Conservation (phyloP, 1,140 invertebrate genomes). For the Planococcus citri region DNA sequence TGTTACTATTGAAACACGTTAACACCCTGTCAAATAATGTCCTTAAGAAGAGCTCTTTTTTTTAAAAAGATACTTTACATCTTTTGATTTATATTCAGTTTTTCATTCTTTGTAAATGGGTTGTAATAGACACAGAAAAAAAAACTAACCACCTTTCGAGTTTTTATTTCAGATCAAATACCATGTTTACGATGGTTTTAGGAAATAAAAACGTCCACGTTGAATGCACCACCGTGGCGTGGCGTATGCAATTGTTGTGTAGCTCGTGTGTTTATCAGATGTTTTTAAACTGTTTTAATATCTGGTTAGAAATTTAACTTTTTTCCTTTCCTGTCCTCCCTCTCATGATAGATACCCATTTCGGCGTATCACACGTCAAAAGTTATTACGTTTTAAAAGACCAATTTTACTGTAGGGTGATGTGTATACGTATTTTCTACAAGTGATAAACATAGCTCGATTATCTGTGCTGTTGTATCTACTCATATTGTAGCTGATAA, state of each 20-base stretch:
- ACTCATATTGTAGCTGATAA: too few species aligned
- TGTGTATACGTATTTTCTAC: not conserved
- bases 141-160: not conserved
- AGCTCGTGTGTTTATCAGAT: not conserved
- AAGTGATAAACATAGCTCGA: not conserved
- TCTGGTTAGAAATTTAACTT: not conserved
- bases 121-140: not conserved
- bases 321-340: too few species aligned
- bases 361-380: not conserved
- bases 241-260: too few species aligned
- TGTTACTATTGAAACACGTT: not conserved
- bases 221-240: not conserved
- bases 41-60: not conserved
- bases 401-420: not conserved
- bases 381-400: not conserved
- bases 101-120: not conserved
- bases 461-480: too few species aligned
- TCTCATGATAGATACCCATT: too few species aligned
- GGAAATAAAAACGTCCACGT: not conserved
- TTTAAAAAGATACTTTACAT: not conserved
- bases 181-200: not conserved
- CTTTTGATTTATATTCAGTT: not conserved
- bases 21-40: constrained; percentile 1
- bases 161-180: not conserved
- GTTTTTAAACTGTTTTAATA: not conserved